These are phyloP conservation scores for Drosophila lacertosa DNA, from an alignment of 1,140 invertebrate species.

Conservation along the genomic window DNA sequence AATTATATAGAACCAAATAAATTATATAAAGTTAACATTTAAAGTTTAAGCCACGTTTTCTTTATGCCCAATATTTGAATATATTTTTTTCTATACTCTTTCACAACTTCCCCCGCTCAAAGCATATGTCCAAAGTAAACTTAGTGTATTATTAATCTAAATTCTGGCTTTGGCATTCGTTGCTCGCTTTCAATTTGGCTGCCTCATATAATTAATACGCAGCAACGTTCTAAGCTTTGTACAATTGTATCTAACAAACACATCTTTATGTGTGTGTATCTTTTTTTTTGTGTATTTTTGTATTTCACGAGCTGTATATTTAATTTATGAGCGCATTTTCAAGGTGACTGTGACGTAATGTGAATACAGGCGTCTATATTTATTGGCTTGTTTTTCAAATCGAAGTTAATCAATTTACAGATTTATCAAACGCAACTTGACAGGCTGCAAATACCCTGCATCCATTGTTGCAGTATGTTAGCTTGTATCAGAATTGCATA, in stretches of 20 bases:
- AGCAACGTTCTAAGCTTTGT: conserved; percentile 32
- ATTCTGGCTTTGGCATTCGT: conserved; percentile 23
- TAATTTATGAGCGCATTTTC: conserved; percentile 39
- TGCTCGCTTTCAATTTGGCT: conserved; percentile 45
- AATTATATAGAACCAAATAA: too few relatives aligned
- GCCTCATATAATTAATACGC: conserved; percentile 48
- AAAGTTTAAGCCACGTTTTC: too few relatives aligned
- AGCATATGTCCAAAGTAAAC: too few relatives aligned
- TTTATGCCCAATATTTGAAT: too few relatives aligned
- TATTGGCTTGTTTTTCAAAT: conserved; percentile 12
- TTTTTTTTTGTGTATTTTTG: conserved; percentile 12
- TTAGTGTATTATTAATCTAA: conserved; percentile 13
- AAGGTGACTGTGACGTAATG: conserved; percentile 50
- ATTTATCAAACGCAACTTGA: conserved; percentile 52
- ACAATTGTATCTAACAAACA: conserved; percentile 49
- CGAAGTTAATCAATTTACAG: conserved; percentile 52
- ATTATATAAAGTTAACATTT: too few relatives aligned
- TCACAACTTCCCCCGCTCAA: background rate
- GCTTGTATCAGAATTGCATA: conserved; percentile 48
- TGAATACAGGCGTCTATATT: conserved; percentile 3
- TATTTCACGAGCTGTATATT: conserved; percentile 18
- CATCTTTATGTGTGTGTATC: conserved; percentile 18
- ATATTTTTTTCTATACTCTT: conserved; percentile 7
- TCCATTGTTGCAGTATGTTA: conserved; percentile 3
- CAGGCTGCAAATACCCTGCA: background rate